Conservation (phyloP, 1,140 invertebrate genomes). For the Drosophila bifasciata region DNA sequence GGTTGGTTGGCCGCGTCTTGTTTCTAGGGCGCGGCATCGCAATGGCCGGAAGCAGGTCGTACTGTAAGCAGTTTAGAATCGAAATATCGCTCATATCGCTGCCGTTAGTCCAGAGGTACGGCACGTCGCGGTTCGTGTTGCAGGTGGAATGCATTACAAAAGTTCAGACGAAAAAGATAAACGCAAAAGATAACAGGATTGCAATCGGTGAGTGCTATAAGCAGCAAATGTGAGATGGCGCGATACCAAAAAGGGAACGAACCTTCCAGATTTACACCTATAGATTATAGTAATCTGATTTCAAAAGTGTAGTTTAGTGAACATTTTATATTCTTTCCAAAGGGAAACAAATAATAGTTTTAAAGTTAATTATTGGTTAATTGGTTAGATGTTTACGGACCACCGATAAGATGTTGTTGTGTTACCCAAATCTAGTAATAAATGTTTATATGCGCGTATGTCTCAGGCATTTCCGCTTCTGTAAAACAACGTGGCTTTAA, state of each 20-base stretch:
- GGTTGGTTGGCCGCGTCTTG: constrained; percentile 28
- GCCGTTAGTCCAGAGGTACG: constrained; percentile 5
- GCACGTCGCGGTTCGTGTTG: constrained; percentile 9
- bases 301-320: no score
- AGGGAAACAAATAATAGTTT: no score
- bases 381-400: no score
- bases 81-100: constrained; percentile 21
- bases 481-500: no score
- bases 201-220: constrained; percentile 5
- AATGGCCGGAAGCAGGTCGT: constrained; percentile 35
- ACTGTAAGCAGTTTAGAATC: constrained; percentile 30
- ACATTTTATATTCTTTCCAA: no score
- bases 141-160: constrained; percentile 5
- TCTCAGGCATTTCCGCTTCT: no score
- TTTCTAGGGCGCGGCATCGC: constrained; percentile 50
- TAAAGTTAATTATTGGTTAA: no score
- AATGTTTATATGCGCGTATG: no score
- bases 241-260: neutral
- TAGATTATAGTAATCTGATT: no score
- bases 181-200: neutral
- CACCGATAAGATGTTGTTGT: no score
- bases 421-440: no score
- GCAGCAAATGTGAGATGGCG: neutral
- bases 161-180: constrained; percentile 21
- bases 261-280: no score